These are phyloP conservation scores for Platycercus adscitus DNA, from an alignment of 2,113 vertebrate genomes.

Conservation along the genomic window DNA sequence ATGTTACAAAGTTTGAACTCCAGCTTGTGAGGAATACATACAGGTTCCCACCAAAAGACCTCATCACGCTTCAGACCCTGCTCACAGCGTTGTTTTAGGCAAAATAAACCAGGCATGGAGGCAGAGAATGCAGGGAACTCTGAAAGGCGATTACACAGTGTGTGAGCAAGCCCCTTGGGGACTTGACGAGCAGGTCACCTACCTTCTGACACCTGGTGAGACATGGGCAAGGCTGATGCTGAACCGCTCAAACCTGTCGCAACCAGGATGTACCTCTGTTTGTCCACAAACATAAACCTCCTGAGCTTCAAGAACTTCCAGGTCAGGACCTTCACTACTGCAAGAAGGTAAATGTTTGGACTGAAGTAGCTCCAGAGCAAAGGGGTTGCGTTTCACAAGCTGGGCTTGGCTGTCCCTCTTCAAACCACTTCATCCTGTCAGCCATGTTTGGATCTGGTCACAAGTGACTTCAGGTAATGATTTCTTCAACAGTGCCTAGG, in stretches of 20 bases:
- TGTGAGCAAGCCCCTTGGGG: background rate
- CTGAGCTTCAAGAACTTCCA: background rate
- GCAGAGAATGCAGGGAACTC: background rate
- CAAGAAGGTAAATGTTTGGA: background rate
- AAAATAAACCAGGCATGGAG: background rate
- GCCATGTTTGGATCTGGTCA: background rate
- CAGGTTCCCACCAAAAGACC: background rate
- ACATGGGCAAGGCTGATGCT: background rate
- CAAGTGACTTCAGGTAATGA: background rate
- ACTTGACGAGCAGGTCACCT: fast-evolving
- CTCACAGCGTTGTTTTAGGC: background rate
- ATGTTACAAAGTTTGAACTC: fast-evolving
- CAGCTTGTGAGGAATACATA: background rate
- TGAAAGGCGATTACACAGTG: background rate
- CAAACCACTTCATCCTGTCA: background rate
- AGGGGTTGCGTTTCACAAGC: background rate
- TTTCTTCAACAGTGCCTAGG: background rate
- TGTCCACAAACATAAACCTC: background rate
- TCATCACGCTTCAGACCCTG: background rate
- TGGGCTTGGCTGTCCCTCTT: background rate
- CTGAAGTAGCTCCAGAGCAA: background rate
- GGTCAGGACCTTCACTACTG: background rate
- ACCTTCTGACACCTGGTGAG: background rate
- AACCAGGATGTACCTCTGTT: background rate
- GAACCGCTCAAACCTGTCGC: background rate